Evolutionary conservation across 2,888 invertebrate genomes (phyloP), one percentile per base, ranked within the genome.

Genomic region (Polyommatus iphigenia): DNA sequence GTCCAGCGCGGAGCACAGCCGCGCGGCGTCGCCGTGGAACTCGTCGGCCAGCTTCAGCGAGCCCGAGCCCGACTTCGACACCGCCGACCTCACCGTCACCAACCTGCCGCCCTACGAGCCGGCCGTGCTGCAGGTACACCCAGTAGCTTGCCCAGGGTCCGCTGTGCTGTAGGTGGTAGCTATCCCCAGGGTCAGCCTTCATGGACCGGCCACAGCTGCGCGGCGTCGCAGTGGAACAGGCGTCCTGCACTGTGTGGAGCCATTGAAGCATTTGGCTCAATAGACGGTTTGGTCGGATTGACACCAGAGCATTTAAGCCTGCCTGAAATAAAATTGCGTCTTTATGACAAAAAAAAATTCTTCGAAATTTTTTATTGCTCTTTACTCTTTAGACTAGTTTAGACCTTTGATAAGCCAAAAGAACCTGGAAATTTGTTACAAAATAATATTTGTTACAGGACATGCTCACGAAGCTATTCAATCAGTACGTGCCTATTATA

Each of bases 21-120:
- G 93, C 46, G 92, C 93, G 50, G 85, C 84, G 15, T 94, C 94
- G 2, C 94, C 94, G 6, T 93, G 93, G 93, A 93, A 94, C 87
- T 92, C 91, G 1, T 92, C 92, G 8, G 89, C 88, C 5, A 90
- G 89, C 80, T 86, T 90, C 86, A 92, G 92, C 83, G 93, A 93
- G 81, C 91, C 90, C 79, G 93, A 93, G 81, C 83, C 85, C 46
- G 92, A 92, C 20, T 76, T 78, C 7, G 91, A 91, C 1, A 57
- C 85, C 54, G 87, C 91, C 13, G 94, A 94, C 80, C 88, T 94
- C 20, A 93, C 93, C 77, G 91, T 94, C 67, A 85, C 89, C 76
- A 94, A 94, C 80, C 84, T 94, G 82, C 94, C 94, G 78, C 88
- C 90, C 0, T 90, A 86, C 79, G 92, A 93, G 54, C 85, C 90